phyloP scores from a whole-genome alignment of 2,888 invertebrate species.

The Elgonia sp. region DNA sequence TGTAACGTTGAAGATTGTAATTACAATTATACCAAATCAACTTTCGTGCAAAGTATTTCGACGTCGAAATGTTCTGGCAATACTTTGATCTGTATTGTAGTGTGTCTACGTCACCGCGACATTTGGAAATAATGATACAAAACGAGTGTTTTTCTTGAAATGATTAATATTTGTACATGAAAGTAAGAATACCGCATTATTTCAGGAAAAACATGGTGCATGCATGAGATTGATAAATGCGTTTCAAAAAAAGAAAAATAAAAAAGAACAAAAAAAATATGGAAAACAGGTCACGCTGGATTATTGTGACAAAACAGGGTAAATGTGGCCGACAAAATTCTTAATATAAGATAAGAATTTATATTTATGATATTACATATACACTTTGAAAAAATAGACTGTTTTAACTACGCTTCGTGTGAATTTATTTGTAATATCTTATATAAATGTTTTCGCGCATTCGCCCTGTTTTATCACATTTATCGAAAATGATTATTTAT shows the following conservation, averaged over 20 bases:
- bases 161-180: constrained; percentile 6
- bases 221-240: neutral
- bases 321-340: too few species aligned
- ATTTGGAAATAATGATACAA: neutral
- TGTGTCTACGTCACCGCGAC: neutral
- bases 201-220: constrained; percentile 10
- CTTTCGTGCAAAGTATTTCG: neutral
- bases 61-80: too few species aligned
- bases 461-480: too few species aligned
- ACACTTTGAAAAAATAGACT: too few species aligned
- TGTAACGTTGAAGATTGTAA: constrained; percentile 9
- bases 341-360: too few species aligned
- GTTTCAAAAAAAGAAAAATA: neutral
- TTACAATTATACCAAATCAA: neutral
- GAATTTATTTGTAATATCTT: too few species aligned
- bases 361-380: too few species aligned
- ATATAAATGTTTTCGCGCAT: too few species aligned
- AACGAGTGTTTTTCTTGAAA: constrained; percentile 6
- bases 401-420: too few species aligned
- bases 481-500: too few species aligned
- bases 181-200: constrained; percentile 13
- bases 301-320: too few species aligned
- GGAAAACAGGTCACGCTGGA: too few species aligned
- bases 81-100: neutral
- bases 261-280: neutral